phyloP scores from a whole-genome alignment of 37 sponge, comb jelly and placozoan genomes.

The Amphimedon queenslandica region DNA sequence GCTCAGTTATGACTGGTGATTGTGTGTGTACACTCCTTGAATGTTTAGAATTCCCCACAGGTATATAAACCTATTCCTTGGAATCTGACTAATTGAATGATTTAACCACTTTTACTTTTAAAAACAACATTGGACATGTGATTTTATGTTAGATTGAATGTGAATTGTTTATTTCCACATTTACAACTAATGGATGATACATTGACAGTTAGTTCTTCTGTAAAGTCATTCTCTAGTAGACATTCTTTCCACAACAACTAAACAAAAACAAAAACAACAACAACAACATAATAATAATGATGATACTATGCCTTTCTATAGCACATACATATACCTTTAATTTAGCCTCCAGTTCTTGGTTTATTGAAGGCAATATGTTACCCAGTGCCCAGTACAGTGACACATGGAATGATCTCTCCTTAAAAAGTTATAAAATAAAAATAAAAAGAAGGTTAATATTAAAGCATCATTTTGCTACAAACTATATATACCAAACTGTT shows the following conservation, averaged over 20 bases:
- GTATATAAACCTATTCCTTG: no score
- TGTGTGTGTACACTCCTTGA: no score
- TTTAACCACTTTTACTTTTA: no score
- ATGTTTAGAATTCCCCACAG: no score
- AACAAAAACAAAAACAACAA: not conserved
- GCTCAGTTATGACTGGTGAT: no score
- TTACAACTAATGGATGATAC: not conserved
- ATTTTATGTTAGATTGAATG: not conserved
- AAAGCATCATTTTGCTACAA: no score
- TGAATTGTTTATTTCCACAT: not conserved
- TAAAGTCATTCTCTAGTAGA: not conserved
- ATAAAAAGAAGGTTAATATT: not conserved
- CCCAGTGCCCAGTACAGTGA: slow-evolving; percentile 60
- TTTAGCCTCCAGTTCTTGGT: not conserved
- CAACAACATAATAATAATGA: not conserved
- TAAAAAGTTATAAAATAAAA: not conserved
- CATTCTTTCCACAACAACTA: not conserved
- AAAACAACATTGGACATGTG: no score
- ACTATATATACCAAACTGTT: no score
- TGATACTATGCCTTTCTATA: no score
- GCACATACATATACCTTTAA: slow-evolving; percentile 2
- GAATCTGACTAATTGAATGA: no score
- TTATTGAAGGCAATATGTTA: not conserved
- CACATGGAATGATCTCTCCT: slow-evolving; percentile 52
- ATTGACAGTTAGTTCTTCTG: not conserved